Percentiles rank a stretch among this genome's conserved stretches.
phyloP scores from a whole-genome alignment of 92 coral and sea anemone species.

The Actinernus sp. region DNA sequence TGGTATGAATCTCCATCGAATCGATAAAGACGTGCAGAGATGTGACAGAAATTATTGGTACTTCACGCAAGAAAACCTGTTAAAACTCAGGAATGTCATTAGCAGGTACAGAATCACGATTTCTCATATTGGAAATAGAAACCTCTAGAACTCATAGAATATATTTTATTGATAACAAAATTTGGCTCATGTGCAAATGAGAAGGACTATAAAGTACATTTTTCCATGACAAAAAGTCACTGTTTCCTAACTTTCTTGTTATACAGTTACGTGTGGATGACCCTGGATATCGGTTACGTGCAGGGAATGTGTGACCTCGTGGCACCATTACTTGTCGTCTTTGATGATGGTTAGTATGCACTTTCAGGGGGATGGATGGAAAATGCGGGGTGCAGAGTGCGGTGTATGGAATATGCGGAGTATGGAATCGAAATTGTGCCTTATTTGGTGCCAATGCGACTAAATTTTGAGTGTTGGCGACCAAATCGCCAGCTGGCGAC shows the following conservation, averaged over 20 bases:
- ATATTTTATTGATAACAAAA: too few species aligned
- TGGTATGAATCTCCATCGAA: conserved; percentile 94
- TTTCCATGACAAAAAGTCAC: background rate
- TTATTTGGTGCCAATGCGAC: too few species aligned
- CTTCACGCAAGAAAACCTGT: conserved; percentile 89
- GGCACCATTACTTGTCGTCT: conserved; percentile 94
- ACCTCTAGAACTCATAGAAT: background rate
- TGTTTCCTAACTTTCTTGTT: background rate
- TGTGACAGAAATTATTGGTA: conserved; percentile 93
- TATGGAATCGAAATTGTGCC: too few species aligned
- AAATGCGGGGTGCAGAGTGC: too few species aligned
- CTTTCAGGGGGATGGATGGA: too few species aligned
- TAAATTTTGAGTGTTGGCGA: too few species aligned
- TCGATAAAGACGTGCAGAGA: conserved; percentile 96
- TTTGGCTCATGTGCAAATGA: background rate
- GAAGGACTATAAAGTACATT: background rate
- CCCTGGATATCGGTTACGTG: conserved; percentile 93
- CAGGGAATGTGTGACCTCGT: conserved; percentile 99
- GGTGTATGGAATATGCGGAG: too few species aligned
- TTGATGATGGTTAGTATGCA: conserved; percentile 94
- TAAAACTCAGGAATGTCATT: conserved; percentile 91
- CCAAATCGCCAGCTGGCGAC: too few species aligned
- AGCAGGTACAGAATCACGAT: conserved; percentile 92
- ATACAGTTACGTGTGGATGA: conserved; percentile 97
- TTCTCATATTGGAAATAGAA: too few species aligned